Base-by-base conservation (phyloP, 2,797 vertebrate genomes). In the Heliangelus exortis region DNA sequence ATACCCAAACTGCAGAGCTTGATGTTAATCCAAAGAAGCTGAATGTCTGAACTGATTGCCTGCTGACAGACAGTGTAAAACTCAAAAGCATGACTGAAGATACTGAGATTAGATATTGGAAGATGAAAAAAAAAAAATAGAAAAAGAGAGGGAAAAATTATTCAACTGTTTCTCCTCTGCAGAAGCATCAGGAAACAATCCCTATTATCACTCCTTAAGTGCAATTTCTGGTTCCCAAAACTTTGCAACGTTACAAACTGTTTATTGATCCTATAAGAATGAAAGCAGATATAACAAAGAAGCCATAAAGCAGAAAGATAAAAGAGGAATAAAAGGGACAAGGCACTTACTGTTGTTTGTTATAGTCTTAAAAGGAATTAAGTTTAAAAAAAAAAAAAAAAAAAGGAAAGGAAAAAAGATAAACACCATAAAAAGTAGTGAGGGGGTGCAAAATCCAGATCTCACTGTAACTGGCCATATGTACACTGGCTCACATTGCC, bases 261-360 rank as follows among this genome's bases (percentile, higher is more conserved):
- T 87, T 94, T 91, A 97, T 92, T 95, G 80, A 94, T 92, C 65
- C 85, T 84, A 82, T 90, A 96, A 96, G 88, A 85, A 83, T 21
- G 76, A 91, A 94, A 95, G 54, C 84, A 94, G 79, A 93, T 92
- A 88, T 73, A 79, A 84, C 53, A 81, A 45, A 88, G 84, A 78
- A 88, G 85, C 79, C 28, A 39, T 96, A 95, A 96, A 96, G 63
- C 59, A 59, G 18, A 79, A 90, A 96, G 91, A 96, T 96, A 95
- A 96, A 96, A 95, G 79, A 89, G 48, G 69, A 96, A 95, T 95
- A 93, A 96, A 96, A 95, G 53, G 85, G 79, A 95, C 82, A 95
- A 92, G 66, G 66, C 82, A 92, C 41, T 95, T 94, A 91, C 63
- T 81, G 62, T 65, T 95, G 84, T 87, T 96, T 94, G 82, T 86